Conservation (phyloP, 2,888 invertebrate genomes). For the Sylvicola cinctus region DNA sequence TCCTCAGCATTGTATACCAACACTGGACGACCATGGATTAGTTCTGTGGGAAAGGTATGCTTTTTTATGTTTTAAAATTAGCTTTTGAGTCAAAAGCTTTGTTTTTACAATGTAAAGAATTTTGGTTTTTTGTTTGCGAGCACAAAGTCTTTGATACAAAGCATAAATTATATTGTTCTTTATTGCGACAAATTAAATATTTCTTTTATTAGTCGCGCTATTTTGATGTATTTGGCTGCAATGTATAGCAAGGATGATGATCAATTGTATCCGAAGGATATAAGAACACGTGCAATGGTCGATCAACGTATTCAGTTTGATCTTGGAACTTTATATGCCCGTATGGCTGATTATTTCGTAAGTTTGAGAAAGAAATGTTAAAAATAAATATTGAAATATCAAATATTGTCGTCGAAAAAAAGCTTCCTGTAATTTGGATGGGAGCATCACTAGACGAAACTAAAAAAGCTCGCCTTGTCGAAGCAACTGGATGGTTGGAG, state of each 20-base stretch:
- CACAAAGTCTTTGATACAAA: not conserved
- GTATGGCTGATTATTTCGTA: constrained; percentile 32
- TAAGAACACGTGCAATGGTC: constrained; percentile 33
- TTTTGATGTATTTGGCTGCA: constrained; percentile 35
- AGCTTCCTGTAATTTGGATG: constrained; percentile 28
- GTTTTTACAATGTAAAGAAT: not conserved
- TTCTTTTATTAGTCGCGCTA: constrained; percentile 25
- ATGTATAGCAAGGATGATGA: constrained; percentile 39
- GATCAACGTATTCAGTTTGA: constrained; percentile 38
- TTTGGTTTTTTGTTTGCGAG: not conserved
- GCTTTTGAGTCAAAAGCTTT: not conserved
- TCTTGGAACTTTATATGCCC: constrained; percentile 30
- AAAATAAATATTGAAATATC: not conserved
- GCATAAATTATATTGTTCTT: too few species aligned
- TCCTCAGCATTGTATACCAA: constrained; percentile 34
- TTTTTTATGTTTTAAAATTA: constrained; percentile 14
- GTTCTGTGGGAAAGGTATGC: constrained; percentile 28
- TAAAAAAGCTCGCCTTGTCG: constrained; percentile 29
- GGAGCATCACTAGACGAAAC: constrained; percentile 26
- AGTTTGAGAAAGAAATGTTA: too few species aligned
- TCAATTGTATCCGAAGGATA: constrained; percentile 35
- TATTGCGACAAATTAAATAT: not conserved
- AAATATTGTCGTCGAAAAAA: constrained; percentile 1
- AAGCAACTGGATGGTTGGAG: constrained; percentile 34
- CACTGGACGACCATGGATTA: constrained; percentile 33